These are phyloP conservation scores for Paralvinella palmiformis DNA, from an alignment of 1,140 invertebrate species.

Conservation along the genomic window DNA sequence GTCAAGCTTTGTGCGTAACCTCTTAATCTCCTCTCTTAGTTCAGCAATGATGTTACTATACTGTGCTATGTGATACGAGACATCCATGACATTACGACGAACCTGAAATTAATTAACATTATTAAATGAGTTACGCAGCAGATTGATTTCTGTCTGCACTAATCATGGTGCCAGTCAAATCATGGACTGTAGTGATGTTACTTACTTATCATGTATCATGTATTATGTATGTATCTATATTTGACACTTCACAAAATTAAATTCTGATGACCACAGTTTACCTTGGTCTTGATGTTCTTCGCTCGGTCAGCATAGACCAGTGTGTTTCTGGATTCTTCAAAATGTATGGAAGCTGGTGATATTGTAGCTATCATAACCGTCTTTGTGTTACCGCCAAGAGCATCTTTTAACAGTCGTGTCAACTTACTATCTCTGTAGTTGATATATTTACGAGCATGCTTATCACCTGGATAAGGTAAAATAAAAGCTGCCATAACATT, in stretches of 20 bases:
- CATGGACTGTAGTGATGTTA: slow-evolving; percentile 19
- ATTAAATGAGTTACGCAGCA: too few relatives aligned
- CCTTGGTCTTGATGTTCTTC: slow-evolving; percentile 75
- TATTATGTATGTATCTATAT: not conserved
- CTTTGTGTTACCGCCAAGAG: slow-evolving; percentile 83
- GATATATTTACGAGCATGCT: slow-evolving; percentile 71
- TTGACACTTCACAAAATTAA: not conserved
- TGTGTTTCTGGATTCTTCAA: slow-evolving; percentile 90
- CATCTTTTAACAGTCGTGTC: slow-evolving; percentile 88
- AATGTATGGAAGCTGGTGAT: slow-evolving; percentile 67
- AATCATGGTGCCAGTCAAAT: too few relatives aligned
- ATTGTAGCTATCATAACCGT: slow-evolving; percentile 98
- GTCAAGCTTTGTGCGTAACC: slow-evolving; percentile 66
- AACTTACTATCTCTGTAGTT: slow-evolving; percentile 94
- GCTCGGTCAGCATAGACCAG: slow-evolving; percentile 90
- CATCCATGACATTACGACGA: slow-evolving; percentile 70
- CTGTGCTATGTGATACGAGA: slow-evolving; percentile 73
- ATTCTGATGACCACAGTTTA: slow-evolving; percentile 33
- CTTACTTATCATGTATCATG: not conserved
- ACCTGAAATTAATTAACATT: slow-evolving; percentile 56
- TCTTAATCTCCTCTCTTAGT: slow-evolving; percentile 73
- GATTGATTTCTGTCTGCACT: too few relatives aligned
- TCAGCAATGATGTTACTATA: slow-evolving; percentile 76
- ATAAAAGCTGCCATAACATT: too few relatives aligned
- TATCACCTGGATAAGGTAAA: slow-evolving; percentile 53